Conservation (phyloP, 92 coral and sea anemone genomes). For the Umimayanthus kanabou region DNA sequence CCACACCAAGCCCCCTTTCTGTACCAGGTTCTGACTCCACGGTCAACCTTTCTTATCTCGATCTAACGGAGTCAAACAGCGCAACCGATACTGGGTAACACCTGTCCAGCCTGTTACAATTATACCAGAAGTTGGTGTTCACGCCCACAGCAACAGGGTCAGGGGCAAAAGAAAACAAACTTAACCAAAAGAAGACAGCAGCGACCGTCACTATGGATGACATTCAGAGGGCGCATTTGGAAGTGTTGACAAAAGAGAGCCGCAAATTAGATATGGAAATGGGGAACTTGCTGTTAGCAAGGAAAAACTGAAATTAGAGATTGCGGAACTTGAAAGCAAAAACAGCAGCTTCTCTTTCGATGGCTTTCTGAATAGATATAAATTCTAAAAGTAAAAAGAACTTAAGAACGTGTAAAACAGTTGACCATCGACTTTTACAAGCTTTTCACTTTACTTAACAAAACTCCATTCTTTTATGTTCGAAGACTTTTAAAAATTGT, state of each 20-base stretch:
- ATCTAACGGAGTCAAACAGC: too few relatives aligned
- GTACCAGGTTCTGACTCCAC: too few relatives aligned
- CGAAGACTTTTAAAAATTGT: neutral
- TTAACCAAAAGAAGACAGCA: too few relatives aligned
- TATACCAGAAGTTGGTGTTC: too few relatives aligned
- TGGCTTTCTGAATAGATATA: too few relatives aligned
- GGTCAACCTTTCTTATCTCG: too few relatives aligned
- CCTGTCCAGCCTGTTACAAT: too few relatives aligned
- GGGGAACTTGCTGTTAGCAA: conserved; percentile 38
- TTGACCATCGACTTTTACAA: neutral
- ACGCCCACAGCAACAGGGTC: too few relatives aligned
- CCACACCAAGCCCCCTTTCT: too few relatives aligned
- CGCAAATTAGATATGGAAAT: conserved; percentile 43
- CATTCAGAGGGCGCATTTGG: conserved; percentile 30
- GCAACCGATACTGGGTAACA: too few relatives aligned
- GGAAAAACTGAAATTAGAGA: conserved; percentile 37
- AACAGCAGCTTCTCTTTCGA: neutral
- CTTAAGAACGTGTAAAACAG: neutral
- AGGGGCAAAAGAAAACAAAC: too few relatives aligned
- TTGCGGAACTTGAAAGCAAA: conserved; percentile 14
- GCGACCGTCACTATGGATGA: neutral
- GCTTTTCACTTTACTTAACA: neutral
- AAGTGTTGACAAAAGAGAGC: conserved; percentile 39
- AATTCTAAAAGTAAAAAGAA: too few relatives aligned
- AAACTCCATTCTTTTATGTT: neutral